phyloP scores from a whole-genome alignment of 2,797 vertebrate species.

The Salmo trutta region DNA sequence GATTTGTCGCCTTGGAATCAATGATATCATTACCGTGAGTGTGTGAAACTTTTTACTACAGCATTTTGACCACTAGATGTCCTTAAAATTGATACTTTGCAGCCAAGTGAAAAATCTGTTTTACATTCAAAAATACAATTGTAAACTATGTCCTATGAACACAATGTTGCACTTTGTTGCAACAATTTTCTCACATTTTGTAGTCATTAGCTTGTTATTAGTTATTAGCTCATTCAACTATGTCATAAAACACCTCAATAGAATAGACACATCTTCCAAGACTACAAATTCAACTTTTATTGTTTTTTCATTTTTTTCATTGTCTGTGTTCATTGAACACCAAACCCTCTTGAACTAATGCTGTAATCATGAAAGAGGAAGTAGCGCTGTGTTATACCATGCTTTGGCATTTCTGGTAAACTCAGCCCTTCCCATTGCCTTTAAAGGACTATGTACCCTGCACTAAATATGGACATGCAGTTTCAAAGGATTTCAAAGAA shows the following conservation, averaged over 20 bases:
- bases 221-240: background rate
- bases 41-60: background rate
- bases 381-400: slow-evolving; percentile 51
- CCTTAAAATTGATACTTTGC: slow-evolving; percentile 23
- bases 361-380: slow-evolving; percentile 64
- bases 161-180: no score
- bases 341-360: slow-evolving; percentile 37
- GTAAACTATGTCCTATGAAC: background rate
- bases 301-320: background rate
- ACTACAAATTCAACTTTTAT: background rate
- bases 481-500: slow-evolving; percentile 95
- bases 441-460: slow-evolving; percentile 94
- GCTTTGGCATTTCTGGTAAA: slow-evolving; percentile 69
- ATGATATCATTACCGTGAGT: no score
- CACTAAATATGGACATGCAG: slow-evolving; percentile 98
- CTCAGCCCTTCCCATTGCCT: slow-evolving; percentile 87
- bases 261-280: background rate
- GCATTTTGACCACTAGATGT: slow-evolving; percentile 62
- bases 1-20: no score
- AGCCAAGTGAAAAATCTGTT: background rate
- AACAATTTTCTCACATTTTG: no score
- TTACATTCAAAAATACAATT: background rate
- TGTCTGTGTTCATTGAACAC: slow-evolving; percentile 23
- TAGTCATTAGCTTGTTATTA: background rate
- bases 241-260: background rate